Evolutionary conservation across 2,888 invertebrate species (phyloP).

Genomic region (Dynastes grantii): DNA sequence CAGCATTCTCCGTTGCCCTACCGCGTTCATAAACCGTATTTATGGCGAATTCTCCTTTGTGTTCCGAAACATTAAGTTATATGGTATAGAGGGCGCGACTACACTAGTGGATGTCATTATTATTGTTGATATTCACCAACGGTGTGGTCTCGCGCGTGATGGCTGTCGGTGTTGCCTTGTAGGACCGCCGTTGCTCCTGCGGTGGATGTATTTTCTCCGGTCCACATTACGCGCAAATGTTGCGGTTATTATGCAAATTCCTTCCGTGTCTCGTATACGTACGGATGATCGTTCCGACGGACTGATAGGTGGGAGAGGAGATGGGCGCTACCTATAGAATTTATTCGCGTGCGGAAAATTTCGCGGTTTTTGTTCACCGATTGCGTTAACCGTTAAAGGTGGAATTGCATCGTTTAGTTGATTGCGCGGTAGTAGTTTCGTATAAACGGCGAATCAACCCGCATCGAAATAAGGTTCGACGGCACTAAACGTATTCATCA

Average conservation of each 20-base stretch:
- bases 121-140: background rate
- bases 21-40: slow-evolving; percentile 36
- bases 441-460: too few species aligned
- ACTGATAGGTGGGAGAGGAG: slow-evolving; percentile 3
- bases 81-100: background rate
- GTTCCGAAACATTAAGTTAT: slow-evolving; percentile 15
- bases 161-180: background rate
- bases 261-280: slow-evolving; percentile 11
- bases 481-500: too few species aligned
- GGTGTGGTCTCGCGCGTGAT: slow-evolving; percentile 6
- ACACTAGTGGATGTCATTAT: background rate
- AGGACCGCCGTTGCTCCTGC: background rate
- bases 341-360: slow-evolving; percentile 18
- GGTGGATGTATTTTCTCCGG: slow-evolving; percentile 41
- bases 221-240: slow-evolving; percentile 32
- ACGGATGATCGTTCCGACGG: slow-evolving; percentile 22
- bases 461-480: too few species aligned
- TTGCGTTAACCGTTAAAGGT: background rate
- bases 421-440: background rate
- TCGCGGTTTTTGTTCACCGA: slow-evolving; percentile 6
- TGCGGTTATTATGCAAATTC: slow-evolving; percentile 43
- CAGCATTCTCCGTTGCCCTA: background rate
- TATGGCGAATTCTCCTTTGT: slow-evolving; percentile 20
- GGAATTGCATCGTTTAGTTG: background rate
- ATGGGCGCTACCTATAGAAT: background rate